phyloP scores from a whole-genome alignment of 2,797 vertebrate species.

The Euthynnus affinis region DNA sequence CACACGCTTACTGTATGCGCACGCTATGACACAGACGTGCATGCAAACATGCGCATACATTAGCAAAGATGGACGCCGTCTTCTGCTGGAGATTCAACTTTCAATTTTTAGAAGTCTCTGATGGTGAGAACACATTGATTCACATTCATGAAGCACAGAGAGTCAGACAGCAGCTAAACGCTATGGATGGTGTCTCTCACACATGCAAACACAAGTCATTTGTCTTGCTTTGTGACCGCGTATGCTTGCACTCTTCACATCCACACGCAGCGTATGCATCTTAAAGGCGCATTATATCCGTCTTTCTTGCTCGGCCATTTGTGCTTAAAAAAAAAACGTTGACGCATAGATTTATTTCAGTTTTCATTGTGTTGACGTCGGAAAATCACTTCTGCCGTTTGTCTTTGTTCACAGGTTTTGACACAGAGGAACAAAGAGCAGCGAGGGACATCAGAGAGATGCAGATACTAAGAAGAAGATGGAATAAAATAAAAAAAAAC shows the following conservation, averaged over 20 bases:
- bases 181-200: constrained; percentile 15
- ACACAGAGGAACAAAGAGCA: neutral
- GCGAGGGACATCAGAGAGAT: neutral
- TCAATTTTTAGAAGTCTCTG: neutral
- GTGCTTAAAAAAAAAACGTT: constrained; percentile 4
- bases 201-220: constrained; percentile 25
- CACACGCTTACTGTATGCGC: neutral
- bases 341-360: constrained; percentile 5
- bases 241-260: neutral
- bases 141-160: constrained; percentile 19
- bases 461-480: neutral
- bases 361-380: neutral
- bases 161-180: constrained; percentile 3
- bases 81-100: constrained; percentile 24
- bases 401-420: constrained; percentile 2
- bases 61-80: constrained; percentile 5
- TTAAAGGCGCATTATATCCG: constrained; percentile 17
- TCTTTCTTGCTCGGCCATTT: no score
- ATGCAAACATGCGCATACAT: constrained; percentile 21
- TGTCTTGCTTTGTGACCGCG: constrained; percentile 39
- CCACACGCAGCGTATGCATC: neutral
- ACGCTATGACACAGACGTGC: neutral
- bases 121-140: constrained; percentile 21
- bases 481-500: no score
- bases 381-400: constrained; percentile 6